Evolutionary conservation across 2,888 invertebrate species (phyloP), one percentile per base, ranked within the genome.

Genomic region (Heliconius ismenius): DNA sequence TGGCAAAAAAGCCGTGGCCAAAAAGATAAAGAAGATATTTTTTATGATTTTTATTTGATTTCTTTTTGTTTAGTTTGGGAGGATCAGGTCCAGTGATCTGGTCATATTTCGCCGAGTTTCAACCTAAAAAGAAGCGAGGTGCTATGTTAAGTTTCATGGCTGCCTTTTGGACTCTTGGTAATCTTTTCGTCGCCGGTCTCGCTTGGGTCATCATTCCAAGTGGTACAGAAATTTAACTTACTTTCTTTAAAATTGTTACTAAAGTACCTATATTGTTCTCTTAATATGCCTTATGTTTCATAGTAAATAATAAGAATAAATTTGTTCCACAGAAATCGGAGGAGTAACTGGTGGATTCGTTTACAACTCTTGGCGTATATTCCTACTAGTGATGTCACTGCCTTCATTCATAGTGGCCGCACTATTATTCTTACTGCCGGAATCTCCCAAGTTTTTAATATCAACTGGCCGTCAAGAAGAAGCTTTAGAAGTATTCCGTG

Each of bases 71-170:
- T 91, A 97, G 97, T 81, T 95, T 98, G 83, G 98, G 98, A 83
- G 98, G 98, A 81, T 97, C 97, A 86, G 97, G 98, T 88, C 98
- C 98, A 78, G 98, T 98, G 82, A 98, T 98, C 90, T 98, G 98
- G 97, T 97, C 98, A 32, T 98, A 98, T 92, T 98, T 98, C 91
- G 98, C 98, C 79, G 98, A 98, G 93, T 98, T 98, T 91, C 98
- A 98, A 92, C 98, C 98, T 77, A 98, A 97, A 92, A 95, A 96
- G 83, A 97, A 97, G 88, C 95, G 98, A 83, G 98, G 98, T 74
- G 97, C 97, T 75, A 98, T 98, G 98, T 94, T 98, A 83, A 98
- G 98, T 84, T 97, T 98, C 89, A 97, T 98, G 97, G 98, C 98
- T 78, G 98, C 98, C 74, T 98, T 98, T 91, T 98, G 98, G 98